A percentile compares a stretch with the other conserved stretches of the same genome.
phyloP scores from a whole-genome alignment of 1,140 invertebrate genomes.

The Drosophila chauvacae region DNA sequence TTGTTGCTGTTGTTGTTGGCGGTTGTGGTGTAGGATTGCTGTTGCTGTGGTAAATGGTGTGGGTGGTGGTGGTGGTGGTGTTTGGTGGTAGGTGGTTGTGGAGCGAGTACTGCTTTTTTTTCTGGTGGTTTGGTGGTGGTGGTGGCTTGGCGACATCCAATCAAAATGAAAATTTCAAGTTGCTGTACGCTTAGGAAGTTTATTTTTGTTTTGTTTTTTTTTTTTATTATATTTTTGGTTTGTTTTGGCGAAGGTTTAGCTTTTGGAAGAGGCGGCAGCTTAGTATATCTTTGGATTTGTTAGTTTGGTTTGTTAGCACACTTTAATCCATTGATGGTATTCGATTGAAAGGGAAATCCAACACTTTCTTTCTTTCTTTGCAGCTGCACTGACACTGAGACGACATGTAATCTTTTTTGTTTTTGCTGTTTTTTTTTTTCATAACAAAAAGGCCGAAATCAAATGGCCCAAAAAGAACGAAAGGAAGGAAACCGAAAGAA shows the following conservation, averaged over 20 bases:
- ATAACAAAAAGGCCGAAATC: slow-evolving; percentile 46
- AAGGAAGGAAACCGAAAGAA: slow-evolving; percentile 28
- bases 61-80: slow-evolving; percentile 34
- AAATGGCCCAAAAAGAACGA: slow-evolving; percentile 21
- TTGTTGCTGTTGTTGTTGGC: slow-evolving; percentile 58
- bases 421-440: background rate
- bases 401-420: slow-evolving; percentile 9
- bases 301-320: slow-evolving; percentile 32
- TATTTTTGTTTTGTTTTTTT: slow-evolving; percentile 38
- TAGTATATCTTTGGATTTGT: slow-evolving; percentile 42
- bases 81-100: slow-evolving; percentile 41
- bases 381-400: slow-evolving; percentile 49
- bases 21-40: slow-evolving; percentile 65
- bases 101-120: slow-evolving; percentile 47
- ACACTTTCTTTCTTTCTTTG: slow-evolving; percentile 53
- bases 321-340: slow-evolving; percentile 27
- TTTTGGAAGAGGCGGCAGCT: slow-evolving; percentile 40
- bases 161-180: slow-evolving; percentile 62
- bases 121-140: slow-evolving; percentile 28
- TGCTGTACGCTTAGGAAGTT: slow-evolving; percentile 38
- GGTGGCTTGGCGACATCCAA: slow-evolving; percentile 54
- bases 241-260: slow-evolving; percentile 51
- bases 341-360: slow-evolving; percentile 38
- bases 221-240: slow-evolving; percentile 18
- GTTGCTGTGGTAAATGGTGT: slow-evolving; percentile 72